A percentile compares a stretch with the other conserved stretches of the same genome.
Evolutionary conservation across 2,113 vertebrate genomes (phyloP).

Genomic region (Ifrita kowaldi): DNA sequence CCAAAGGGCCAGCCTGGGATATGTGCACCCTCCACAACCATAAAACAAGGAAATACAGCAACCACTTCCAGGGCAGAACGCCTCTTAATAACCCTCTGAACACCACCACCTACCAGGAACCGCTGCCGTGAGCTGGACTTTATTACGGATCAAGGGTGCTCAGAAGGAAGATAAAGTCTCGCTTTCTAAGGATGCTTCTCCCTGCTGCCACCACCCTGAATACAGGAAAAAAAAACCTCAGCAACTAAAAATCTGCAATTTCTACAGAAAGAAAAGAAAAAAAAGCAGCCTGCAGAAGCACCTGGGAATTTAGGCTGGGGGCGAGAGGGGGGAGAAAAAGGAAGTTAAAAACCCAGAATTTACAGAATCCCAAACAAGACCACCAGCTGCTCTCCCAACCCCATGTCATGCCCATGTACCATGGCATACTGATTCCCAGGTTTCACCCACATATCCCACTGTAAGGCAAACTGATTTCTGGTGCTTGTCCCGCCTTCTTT

Average conservation of each 20-base stretch:
- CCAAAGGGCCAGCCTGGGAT: neutral
- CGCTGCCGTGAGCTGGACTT: neutral
- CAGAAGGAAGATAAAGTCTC: neutral
- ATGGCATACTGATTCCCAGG: neutral
- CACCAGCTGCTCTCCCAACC: neutral
- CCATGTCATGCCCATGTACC: accelerated
- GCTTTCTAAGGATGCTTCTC: neutral
- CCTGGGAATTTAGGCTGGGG: neutral
- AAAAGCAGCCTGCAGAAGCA: neutral
- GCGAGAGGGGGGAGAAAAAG: neutral
- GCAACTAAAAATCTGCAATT: neutral
- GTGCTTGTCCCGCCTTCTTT: neutral
- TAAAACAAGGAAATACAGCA: neutral
- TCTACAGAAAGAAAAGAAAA: too few species aligned
- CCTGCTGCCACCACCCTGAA: neutral
- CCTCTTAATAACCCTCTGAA: neutral
- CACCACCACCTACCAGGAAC: neutral
- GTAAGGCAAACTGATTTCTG: neutral
- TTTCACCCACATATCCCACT: neutral
- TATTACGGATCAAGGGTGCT: neutral
- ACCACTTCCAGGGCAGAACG: neutral
- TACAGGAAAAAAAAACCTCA: neutral
- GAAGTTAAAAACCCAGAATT: neutral
- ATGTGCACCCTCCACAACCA: neutral
- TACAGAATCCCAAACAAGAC: neutral